Conservation (phyloP, 2,113 vertebrate genomes). For the Rousettus leschenaultii region DNA sequence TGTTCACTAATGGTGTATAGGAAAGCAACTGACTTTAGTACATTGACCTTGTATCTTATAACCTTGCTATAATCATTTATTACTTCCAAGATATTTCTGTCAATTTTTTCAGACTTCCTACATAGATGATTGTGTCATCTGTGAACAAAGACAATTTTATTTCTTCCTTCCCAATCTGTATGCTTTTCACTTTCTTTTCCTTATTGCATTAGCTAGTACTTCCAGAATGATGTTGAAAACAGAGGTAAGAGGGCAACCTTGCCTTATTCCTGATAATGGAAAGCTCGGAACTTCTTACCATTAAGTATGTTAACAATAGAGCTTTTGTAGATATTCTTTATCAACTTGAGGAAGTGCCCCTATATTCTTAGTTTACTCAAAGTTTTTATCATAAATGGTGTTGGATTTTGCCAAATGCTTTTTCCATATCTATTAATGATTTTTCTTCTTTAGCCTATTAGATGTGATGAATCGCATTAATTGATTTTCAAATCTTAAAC, state of each 20-base stretch:
- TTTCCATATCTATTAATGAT: not conserved
- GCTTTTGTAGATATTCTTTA: not conserved
- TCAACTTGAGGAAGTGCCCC: not conserved
- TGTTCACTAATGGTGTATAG: not conserved
- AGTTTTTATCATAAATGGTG: not conserved
- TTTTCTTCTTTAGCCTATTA: not conserved
- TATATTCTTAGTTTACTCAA: not conserved
- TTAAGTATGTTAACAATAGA: not conserved
- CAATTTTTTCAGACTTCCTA: not conserved
- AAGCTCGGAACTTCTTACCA: not conserved
- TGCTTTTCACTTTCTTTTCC: not conserved
- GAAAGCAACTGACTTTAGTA: not conserved
- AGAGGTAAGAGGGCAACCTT: not conserved
- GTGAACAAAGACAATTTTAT: not conserved
- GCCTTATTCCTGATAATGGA: not conserved
- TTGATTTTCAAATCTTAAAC: not conserved
- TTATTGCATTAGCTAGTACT: not conserved
- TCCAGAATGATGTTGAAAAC: not conserved
- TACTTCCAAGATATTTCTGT: not conserved
- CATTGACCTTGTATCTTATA: not conserved
- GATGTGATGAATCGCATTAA: not conserved
- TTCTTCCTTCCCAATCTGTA: not conserved
- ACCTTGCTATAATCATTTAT: not conserved
- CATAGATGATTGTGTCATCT: not conserved
- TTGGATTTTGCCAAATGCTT: not conserved